Percentiles rank a stretch among this genome's conserved stretches.
phyloP scores from a whole-genome alignment of 1,140 invertebrate genomes.

The Choristoneura fumiferana region DNA sequence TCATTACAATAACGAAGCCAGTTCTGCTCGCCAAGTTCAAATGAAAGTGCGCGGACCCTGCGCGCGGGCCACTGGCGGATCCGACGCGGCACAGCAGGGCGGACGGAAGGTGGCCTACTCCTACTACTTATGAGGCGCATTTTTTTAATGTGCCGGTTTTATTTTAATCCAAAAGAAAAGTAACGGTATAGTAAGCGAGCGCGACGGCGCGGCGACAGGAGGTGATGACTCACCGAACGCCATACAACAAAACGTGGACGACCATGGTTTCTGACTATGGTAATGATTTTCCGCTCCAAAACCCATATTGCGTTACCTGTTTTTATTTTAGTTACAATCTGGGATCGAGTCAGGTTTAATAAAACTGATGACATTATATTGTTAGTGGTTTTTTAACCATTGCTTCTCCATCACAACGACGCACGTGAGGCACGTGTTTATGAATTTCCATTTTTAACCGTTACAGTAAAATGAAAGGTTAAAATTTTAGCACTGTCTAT shows the following conservation, averaged over 20 bases:
- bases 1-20: too few species aligned
- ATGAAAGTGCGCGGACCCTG: neutral
- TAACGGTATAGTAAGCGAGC: constrained; percentile 43
- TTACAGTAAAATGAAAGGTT: too few species aligned
- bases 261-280: constrained; percentile 44
- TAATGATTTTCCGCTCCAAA: constrained; percentile 54
- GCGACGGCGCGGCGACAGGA: constrained; percentile 1
- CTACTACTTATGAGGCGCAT: neutral
- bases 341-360: too few species aligned
- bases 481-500: too few species aligned
- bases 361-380: too few species aligned
- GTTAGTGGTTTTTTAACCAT: too few species aligned
- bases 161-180: constrained; percentile 21
- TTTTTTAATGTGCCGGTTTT: constrained; percentile 8
- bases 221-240: constrained; percentile 45
- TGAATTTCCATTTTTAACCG: too few species aligned
- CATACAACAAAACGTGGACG: constrained; percentile 35
- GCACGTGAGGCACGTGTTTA: too few species aligned
- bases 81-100: neutral
- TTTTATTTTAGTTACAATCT: constrained; percentile 13
- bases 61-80: neutral
- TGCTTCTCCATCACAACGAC: too few species aligned
- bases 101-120: neutral
- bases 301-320: constrained; percentile 27
- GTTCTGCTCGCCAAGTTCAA: neutral